Conservation (phyloP, 1,140 invertebrate genomes). For the Agrypnia vestita region DNA sequence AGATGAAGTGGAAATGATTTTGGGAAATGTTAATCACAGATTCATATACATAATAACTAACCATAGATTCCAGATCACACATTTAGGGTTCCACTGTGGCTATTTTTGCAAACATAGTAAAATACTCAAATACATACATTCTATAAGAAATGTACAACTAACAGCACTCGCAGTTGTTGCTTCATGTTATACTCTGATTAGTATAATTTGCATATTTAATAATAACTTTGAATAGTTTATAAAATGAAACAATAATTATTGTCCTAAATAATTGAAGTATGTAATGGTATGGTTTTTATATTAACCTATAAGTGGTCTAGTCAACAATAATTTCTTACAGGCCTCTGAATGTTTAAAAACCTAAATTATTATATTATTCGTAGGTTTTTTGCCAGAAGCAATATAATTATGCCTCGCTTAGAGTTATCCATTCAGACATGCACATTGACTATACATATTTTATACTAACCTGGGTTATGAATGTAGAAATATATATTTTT, state of each 20-base stretch:
- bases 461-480: slow-evolving; percentile 16
- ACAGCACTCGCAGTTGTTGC: too few relatives aligned
- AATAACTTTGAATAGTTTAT: neutral
- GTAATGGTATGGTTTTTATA: neutral
- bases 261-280: too few relatives aligned
- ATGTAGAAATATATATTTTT: slow-evolving; percentile 36
- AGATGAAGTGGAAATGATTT: too few relatives aligned
- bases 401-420: slow-evolving; percentile 19
- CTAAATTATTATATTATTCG: neutral
- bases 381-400: slow-evolving; percentile 26
- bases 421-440: slow-evolving; percentile 14
- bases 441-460: slow-evolving; percentile 17
- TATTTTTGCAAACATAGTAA: too few relatives aligned
- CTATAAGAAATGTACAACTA: too few relatives aligned
- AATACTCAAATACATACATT: too few relatives aligned
- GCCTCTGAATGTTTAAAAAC: slow-evolving; percentile 32
- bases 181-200: too few relatives aligned
- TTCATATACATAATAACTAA: too few relatives aligned
- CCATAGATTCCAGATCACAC: too few relatives aligned
- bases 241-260: neutral
- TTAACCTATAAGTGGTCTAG: slow-evolving; percentile 1
- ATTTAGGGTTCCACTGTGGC: too few relatives aligned
- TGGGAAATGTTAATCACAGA: too few relatives aligned
- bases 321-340: slow-evolving; percentile 29
- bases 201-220: too few relatives aligned